Evolutionary conservation across 2,888 invertebrate genomes (phyloP), one percentile per base, ranked within the genome.

Genomic region (Sturmia bella): DNA sequence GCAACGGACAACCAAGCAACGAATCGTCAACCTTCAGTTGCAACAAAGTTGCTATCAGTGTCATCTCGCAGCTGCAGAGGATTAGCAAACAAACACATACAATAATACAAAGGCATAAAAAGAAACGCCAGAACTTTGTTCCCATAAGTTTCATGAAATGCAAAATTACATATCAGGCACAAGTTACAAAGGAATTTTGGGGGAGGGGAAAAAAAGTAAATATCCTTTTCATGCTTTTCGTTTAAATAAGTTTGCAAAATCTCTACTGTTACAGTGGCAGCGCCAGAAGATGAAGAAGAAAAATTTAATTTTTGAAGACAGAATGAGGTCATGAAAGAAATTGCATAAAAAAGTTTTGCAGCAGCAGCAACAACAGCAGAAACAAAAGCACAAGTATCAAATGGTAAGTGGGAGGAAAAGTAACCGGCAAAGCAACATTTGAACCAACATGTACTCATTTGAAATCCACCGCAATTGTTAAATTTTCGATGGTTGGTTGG

Each of bases 281-380:
- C 48, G 64, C 45, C 39, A 70, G 39, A 64, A 64, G 66, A 70
- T 70, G 78, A 52, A 70, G 39, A 74, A 64, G 66, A 70, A 74
- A 82, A 74, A 61, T 68, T 68, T 73, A 73, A 81, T 82, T 74
- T 75, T 78, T 75, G 37, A 66, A 70, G 78, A 78, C 82, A 82
- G 78, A 82, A 75, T 75, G 74, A 70, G 82, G 82, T 82, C 82
- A 82, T 78, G 57, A 66, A 75, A 70, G 57, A 82, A 64, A 72
- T 37, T 57, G 45, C 32, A 50, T 13, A 21, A 54, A 56, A 41
- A 54, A 63, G 19, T 50, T 59, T 24, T 15, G 12, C 11, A 66
- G 39, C 13, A 66, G 39, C 61, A 54, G 68, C 66, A 54, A 45
- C n/a, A n/a, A n/a, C 11, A 66, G 39, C 13, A 66, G 39, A 66